Conservation (phyloP, 2,113 vertebrate species). For the Amphilophus citrinellus region DNA sequence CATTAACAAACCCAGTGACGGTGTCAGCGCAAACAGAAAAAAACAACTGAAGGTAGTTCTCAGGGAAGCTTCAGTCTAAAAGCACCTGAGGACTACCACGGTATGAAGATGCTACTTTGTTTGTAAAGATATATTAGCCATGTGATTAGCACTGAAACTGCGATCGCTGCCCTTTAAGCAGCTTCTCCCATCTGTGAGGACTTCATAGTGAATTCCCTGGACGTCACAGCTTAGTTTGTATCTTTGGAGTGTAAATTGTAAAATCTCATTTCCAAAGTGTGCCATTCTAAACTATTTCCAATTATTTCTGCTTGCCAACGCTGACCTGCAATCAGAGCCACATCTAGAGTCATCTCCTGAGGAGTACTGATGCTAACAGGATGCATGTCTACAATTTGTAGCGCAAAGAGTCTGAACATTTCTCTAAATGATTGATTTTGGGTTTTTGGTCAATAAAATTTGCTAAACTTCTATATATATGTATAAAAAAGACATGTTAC, state of each 20-base stretch:
- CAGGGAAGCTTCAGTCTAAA: not conserved
- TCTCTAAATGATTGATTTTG: too few species aligned
- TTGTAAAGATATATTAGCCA: not conserved
- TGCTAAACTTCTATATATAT: too few species aligned
- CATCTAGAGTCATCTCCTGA: not conserved
- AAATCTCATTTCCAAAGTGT: not conserved
- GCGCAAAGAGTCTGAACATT: too few species aligned
- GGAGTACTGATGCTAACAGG: not conserved
- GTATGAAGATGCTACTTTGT: not conserved
- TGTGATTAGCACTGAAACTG: not conserved
- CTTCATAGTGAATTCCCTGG: not conserved
- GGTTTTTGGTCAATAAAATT: too few species aligned
- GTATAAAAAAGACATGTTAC: not conserved
- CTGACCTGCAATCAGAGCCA: not conserved
- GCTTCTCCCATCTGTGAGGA: not conserved
- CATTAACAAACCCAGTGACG: not conserved
- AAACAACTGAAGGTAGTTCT: not conserved
- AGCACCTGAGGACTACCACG: not conserved
- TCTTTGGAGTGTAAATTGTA: not conserved
- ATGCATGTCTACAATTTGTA: not conserved
- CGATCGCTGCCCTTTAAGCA: not conserved
- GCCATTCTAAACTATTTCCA: not conserved
- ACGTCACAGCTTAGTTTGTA: not conserved
- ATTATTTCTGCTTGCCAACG: not conserved
- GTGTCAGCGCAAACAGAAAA: not conserved